Percentiles rank a stretch among this genome's conserved stretches.
Evolutionary conservation across 2,797 vertebrate genomes (phyloP).

Genomic region (Spinibarbus caldwelli): DNA sequence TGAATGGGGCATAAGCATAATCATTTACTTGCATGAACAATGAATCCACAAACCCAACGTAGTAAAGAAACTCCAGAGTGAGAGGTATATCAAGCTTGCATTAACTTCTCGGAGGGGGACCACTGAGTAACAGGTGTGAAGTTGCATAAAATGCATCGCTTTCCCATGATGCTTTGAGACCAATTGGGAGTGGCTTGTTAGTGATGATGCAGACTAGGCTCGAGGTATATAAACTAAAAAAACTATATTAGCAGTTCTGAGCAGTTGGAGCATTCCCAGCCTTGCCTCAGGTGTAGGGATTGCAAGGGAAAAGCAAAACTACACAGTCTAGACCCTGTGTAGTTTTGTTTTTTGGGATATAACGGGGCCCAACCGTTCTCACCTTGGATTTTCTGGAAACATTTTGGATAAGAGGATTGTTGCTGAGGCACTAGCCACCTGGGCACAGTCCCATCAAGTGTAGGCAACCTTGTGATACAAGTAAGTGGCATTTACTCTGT

Average conservation of each 20-base stretch:
- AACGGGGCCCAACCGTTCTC: conserved; percentile 89
- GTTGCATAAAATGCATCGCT: conserved; percentile 76
- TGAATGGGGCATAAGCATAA: conserved; percentile 10
- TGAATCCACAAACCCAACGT: not conserved
- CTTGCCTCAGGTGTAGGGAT: conserved; percentile 99
- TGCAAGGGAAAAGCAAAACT: conserved; percentile 93
- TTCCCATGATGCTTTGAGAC: conserved; percentile 76
- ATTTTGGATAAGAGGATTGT: conserved; percentile 82
- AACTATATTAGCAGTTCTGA: conserved; percentile 87
- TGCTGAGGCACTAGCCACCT: conserved; percentile 76
- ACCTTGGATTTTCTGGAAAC: conserved; percentile 86
- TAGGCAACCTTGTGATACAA: conserved; percentile 90
- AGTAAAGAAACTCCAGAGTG: not conserved
- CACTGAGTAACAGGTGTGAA: conserved; percentile 71
- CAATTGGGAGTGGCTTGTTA: conserved; percentile 75
- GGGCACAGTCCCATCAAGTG: conserved; percentile 89
- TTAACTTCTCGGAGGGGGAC: conserved; percentile 72
- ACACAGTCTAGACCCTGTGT: conserved; percentile 80
- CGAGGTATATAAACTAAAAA: conserved; percentile 86
- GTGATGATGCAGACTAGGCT: conserved; percentile 74
- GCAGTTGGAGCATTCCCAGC: conserved; percentile 98
- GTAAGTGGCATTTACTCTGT: conserved; percentile 79
- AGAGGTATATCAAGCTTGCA: conserved; percentile 62
- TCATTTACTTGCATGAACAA: conserved; percentile 6
- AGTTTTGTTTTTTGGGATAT: conserved; percentile 92